A percentile compares a stretch with the other conserved stretches of the same genome.
These are phyloP conservation scores for Micromussa lordhowensis DNA, from an alignment of 92 coral and sea anemone species.

Conservation along the genomic window DNA sequence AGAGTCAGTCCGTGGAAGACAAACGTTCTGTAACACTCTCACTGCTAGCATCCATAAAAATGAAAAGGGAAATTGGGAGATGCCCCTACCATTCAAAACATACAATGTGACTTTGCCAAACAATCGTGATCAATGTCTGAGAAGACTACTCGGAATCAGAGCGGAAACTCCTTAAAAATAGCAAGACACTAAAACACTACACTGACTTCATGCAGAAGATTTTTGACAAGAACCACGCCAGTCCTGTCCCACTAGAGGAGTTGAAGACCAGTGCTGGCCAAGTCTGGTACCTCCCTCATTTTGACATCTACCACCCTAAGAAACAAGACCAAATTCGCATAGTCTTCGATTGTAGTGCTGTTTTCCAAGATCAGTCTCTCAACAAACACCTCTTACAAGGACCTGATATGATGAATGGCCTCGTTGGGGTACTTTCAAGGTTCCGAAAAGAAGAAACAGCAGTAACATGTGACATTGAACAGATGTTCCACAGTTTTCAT, in stretches of 20 bases:
- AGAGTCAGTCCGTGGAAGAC: constrained; percentile 7
- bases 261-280: constrained; percentile 35
- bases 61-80: constrained; percentile 55
- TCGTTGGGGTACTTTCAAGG: constrained; percentile 68
- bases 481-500: constrained; percentile 65
- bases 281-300: constrained; percentile 70
- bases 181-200: constrained; percentile 43
- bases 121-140: constrained; percentile 58
- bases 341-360: constrained; percentile 51
- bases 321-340: constrained; percentile 53
- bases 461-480: constrained; percentile 33
- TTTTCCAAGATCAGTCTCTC: constrained; percentile 44
- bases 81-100: constrained; percentile 71
- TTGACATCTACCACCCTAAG: constrained; percentile 53
- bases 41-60: constrained; percentile 21
- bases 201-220: constrained; percentile 68
- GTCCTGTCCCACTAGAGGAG: constrained; percentile 31
- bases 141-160: constrained; percentile 51
- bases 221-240: constrained; percentile 56
- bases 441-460: constrained; percentile 66
- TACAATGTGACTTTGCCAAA: constrained; percentile 48
- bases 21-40: constrained; percentile 6
- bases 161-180: constrained; percentile 27
- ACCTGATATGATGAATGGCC: constrained; percentile 64
- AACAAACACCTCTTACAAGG: constrained; percentile 61